phyloP scores from a whole-genome alignment of 1,140 invertebrate genomes.

The Scaptomyza graminum region DNA sequence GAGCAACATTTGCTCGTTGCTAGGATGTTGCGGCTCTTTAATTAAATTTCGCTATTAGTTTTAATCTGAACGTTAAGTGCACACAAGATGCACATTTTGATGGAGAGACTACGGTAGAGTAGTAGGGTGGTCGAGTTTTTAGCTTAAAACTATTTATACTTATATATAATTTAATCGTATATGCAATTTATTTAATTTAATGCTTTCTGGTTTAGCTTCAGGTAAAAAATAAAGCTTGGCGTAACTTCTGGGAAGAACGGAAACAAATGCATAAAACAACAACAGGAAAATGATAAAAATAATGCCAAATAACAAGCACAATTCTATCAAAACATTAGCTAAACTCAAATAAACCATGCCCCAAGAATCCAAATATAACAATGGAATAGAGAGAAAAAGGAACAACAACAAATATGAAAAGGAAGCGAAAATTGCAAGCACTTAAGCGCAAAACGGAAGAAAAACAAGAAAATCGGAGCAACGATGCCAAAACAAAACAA shows the following conservation, averaged over 20 bases:
- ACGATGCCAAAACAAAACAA: no score
- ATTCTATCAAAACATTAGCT: constrained; percentile 12
- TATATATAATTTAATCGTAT: background rate
- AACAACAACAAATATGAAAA: background rate
- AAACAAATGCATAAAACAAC: constrained; percentile 17
- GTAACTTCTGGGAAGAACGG: background rate
- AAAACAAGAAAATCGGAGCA: constrained; percentile 5
- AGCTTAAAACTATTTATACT: background rate
- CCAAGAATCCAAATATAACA: constrained; percentile 8
- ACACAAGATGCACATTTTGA: constrained; percentile 17
- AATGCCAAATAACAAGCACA: constrained; percentile 7
- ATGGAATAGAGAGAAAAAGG: background rate
- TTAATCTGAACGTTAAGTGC: constrained; percentile 61
- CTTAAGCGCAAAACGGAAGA: constrained; percentile 4
- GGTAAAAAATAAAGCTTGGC: background rate
- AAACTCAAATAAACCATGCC: constrained; percentile 12
- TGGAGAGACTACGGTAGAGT: background rate
- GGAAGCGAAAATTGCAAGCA: background rate
- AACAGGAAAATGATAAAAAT: constrained; percentile 2
- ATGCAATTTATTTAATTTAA: constrained; percentile 4
- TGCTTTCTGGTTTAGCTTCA: background rate
- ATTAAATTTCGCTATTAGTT: constrained; percentile 75
- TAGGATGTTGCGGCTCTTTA: constrained; percentile 50
- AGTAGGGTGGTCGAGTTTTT: background rate
- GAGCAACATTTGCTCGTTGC: background rate